phyloP scores from a whole-genome alignment of 2,113 vertebrate genomes.

The Conger conger region DNA sequence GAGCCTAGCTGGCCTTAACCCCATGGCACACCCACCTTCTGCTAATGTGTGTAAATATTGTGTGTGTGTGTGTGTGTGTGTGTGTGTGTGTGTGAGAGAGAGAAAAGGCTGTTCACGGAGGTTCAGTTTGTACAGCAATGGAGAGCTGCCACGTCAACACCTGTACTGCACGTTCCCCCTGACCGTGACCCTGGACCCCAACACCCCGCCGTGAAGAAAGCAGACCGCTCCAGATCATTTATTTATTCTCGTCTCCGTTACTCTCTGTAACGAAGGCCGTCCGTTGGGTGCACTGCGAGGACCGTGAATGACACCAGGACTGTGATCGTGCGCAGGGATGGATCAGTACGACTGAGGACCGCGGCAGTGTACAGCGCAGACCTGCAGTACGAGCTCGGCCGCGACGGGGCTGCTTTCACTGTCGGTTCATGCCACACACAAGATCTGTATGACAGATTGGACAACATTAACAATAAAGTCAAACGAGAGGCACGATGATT shows the following conservation, averaged over 20 bases:
- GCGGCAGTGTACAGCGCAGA: neutral
- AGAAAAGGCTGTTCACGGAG: no score
- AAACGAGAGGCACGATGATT: neutral
- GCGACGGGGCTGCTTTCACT: neutral
- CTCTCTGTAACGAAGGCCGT: neutral
- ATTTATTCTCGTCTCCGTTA: neutral
- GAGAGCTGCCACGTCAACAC: no score
- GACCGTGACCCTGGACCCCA: neutral
- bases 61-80: conserved; percentile 39
- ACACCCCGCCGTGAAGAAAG: neutral
- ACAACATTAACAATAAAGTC: neutral
- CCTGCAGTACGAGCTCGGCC: neutral
- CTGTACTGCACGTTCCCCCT: no score
- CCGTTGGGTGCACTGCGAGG: neutral
- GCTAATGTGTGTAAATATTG: conserved; percentile 28
- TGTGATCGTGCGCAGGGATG: neutral
- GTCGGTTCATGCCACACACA: neutral
- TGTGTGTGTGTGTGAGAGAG: no score
- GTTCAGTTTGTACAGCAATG: no score
- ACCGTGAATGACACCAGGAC: neutral
- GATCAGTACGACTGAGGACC: neutral
- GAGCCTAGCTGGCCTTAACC: no score
- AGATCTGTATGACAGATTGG: neutral
- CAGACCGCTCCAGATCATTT: neutral
- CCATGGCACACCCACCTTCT: neutral